These are phyloP conservation scores for Nomada ruficornis DNA, from an alignment of 2,888 invertebrate species.

Conservation along the genomic window DNA sequence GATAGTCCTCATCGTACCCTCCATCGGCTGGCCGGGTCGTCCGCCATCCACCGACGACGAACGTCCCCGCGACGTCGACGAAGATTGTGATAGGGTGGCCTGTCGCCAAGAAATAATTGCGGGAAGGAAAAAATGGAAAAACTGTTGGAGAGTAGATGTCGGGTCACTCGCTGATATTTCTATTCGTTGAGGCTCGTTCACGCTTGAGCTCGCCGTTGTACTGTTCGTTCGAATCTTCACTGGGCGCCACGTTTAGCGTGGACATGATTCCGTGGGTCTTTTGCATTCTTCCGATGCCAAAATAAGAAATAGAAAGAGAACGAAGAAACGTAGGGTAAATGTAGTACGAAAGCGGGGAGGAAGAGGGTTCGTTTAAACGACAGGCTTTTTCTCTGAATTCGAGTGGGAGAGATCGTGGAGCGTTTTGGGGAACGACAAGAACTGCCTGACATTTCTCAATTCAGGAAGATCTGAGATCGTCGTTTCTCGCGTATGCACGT, in stretches of 20 bases:
- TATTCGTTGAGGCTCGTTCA: slow-evolving; percentile 73
- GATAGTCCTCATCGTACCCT: slow-evolving; percentile 34
- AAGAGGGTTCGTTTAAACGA: not conserved
- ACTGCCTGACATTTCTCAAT: not conserved
- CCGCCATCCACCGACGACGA: slow-evolving; percentile 64
- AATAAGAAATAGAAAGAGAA: not conserved
- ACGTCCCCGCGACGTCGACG: slow-evolving; percentile 72
- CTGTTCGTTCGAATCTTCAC: not conserved
- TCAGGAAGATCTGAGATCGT: slow-evolving; percentile 48
- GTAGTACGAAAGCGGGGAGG: not conserved
- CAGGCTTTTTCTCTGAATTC: not conserved
- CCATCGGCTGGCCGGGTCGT: slow-evolving; percentile 33
- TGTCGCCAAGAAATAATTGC: slow-evolving; percentile 41
- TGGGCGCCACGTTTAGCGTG: slow-evolving; percentile 1
- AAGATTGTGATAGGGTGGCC: slow-evolving; percentile 83
- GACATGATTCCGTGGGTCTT: not conserved
- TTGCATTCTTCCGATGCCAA: slow-evolving; percentile 52
- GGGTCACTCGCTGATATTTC: slow-evolving; percentile 77
- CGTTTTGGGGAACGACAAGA: no score
- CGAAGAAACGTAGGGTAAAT: not conserved
- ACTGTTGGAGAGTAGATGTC: slow-evolving; percentile 59
- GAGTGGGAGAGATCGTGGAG: not conserved
- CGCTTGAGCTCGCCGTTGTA: slow-evolving; percentile 62
- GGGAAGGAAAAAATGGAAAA: not conserved
- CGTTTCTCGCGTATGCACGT: slow-evolving; percentile 22